Percentiles rank a stretch among this genome's conserved stretches.
Evolutionary conservation across 2,888 invertebrate genomes (phyloP).

Genomic region (Torymus aiolomorphi): DNA sequence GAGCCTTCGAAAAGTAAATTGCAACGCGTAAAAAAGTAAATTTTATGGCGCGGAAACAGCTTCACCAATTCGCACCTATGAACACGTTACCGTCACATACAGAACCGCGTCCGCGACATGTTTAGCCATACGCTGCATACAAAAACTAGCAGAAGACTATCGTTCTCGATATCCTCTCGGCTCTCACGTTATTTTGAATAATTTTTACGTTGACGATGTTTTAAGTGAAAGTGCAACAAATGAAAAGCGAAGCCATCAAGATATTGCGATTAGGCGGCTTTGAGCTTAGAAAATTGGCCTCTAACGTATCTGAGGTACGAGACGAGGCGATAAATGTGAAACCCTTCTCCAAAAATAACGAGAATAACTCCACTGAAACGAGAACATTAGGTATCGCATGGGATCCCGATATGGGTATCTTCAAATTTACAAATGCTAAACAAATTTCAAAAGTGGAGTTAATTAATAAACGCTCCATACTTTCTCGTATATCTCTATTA

Average conservation of each 20-base stretch:
- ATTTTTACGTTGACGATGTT: no score
- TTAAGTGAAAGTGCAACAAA: background rate
- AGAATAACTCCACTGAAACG: background rate
- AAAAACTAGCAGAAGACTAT: background rate
- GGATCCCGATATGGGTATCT: background rate
- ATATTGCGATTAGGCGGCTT: no score
- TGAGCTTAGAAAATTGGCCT: background rate
- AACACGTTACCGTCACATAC: slow-evolving; percentile 40
- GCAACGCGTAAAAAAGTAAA: no score
- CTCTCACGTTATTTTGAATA: background rate
- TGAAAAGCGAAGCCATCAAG: background rate
- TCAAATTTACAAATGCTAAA: background rate
- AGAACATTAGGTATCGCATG: background rate
- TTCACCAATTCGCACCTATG: no score
- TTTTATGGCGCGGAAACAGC: no score
- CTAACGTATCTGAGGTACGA: background rate
- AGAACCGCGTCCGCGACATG: slow-evolving; percentile 42
- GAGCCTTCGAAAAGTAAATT: background rate
- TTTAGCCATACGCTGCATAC: background rate
- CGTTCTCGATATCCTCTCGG: background rate
- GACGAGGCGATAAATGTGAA: background rate
- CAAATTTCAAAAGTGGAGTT: background rate
- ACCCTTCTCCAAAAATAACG: background rate
- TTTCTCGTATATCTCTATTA: no score
- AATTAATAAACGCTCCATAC: background rate